These are phyloP conservation scores for Dasysyrphus tricinctus DNA, from an alignment of 2,888 invertebrate species.

Conservation along the genomic window DNA sequence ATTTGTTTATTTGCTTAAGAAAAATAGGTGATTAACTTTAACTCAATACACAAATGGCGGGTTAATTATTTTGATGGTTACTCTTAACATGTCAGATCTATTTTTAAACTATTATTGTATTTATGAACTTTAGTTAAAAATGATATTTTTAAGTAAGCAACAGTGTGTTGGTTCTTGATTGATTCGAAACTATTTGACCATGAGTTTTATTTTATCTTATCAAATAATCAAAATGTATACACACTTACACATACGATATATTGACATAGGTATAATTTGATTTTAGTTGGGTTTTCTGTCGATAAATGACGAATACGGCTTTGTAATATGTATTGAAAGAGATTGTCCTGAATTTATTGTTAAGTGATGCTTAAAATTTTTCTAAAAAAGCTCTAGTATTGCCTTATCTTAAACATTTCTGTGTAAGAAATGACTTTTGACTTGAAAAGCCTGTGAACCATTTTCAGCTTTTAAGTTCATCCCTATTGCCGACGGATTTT, in stretches of 20 bases:
- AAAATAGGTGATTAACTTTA: background rate
- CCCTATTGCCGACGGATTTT: too few relatives aligned
- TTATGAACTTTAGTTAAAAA: background rate
- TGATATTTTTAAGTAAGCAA: background rate
- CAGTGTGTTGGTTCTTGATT: background rate
- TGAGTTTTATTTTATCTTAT: slow-evolving; percentile 15
- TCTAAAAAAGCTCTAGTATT: background rate
- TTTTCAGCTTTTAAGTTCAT: too few relatives aligned
- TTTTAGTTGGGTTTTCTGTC: background rate
- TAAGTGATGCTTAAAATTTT: too few relatives aligned
- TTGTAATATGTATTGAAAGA: background rate
- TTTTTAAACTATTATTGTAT: slow-evolving; percentile 2
- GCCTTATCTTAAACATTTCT: background rate
- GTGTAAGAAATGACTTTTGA: too few relatives aligned
- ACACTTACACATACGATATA: too few relatives aligned
- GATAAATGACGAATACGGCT: background rate
- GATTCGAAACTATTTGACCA: background rate
- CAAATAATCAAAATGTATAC: background rate
- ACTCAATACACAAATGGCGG: background rate
- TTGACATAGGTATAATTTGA: background rate
- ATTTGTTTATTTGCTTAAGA: background rate
- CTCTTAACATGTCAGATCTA: slow-evolving; percentile 5
- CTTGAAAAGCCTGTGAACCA: too few relatives aligned
- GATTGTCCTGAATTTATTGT: background rate
- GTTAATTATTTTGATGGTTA: background rate